Evolutionary conservation across 2,888 invertebrate species (phyloP).

Genomic region (Cryptophagus acutangulus): DNA sequence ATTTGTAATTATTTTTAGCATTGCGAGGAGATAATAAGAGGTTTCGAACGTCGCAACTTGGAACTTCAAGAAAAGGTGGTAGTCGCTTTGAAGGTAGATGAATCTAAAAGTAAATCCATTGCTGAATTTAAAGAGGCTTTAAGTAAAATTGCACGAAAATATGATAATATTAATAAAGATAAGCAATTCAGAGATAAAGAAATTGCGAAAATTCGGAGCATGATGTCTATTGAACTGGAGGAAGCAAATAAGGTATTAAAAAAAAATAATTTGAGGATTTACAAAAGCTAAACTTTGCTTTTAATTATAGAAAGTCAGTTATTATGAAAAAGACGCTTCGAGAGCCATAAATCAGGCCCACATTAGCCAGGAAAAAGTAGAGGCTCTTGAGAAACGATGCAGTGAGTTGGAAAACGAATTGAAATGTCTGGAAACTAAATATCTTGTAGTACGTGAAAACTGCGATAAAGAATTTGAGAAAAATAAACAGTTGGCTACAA

Average conservation of each 20-base stretch:
- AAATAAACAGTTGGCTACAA: constrained; percentile 56
- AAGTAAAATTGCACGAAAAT: constrained; percentile 48
- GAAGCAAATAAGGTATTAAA: constrained; percentile 38
- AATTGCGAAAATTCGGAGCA: constrained; percentile 30
- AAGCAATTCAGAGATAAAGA: constrained; percentile 38
- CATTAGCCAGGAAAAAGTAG: constrained; percentile 62
- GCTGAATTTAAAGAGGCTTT: constrained; percentile 61
- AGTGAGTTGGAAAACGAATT: constrained; percentile 48
- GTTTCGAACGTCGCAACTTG: constrained; percentile 65
- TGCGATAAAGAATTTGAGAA: constrained; percentile 34
- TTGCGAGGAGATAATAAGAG: constrained; percentile 70
- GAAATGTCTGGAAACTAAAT: constrained; percentile 34
- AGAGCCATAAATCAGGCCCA: constrained; percentile 66
- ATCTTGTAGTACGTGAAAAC: constrained; percentile 25
- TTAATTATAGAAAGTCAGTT: constrained; percentile 50
- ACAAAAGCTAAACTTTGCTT: not conserved
- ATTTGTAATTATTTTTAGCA: constrained; percentile 50
- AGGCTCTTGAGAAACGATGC: constrained; percentile 52
- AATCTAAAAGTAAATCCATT: constrained; percentile 68
- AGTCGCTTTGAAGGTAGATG: constrained; percentile 72
- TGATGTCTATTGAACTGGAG: constrained; percentile 31
- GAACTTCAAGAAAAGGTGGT: constrained; percentile 76
- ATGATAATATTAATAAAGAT: constrained; percentile 39
- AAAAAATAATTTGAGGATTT: constrained; percentile 3
- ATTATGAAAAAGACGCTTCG: constrained; percentile 66